Evolutionary conservation across 1,140 invertebrate genomes (phyloP).

Genomic region (Zaprionus ghesquierei): DNA sequence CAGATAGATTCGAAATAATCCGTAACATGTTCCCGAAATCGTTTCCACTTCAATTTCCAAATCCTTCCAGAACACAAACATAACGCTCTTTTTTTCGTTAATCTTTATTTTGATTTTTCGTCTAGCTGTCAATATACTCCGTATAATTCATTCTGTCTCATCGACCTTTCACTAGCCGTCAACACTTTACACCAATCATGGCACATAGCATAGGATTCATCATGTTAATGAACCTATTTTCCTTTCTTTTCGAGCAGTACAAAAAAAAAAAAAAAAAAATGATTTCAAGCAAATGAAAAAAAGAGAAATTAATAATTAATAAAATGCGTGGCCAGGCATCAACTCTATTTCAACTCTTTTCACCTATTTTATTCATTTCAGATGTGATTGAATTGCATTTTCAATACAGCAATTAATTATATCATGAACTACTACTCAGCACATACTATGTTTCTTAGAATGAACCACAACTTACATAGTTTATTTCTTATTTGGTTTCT

Average conservation of each 20-base stretch:
- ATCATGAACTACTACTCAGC: slow-evolving; percentile 33
- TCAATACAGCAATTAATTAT: slow-evolving; percentile 16
- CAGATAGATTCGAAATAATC: slow-evolving; percentile 23
- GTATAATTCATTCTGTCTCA: slow-evolving; percentile 4
- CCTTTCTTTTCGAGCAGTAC: slow-evolving; percentile 23
- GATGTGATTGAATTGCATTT: slow-evolving; percentile 22
- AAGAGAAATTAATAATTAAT: slow-evolving; percentile 3
- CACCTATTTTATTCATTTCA: slow-evolving; percentile 57
- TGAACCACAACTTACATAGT: slow-evolving; percentile 27
- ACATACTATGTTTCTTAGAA: slow-evolving; percentile 43
- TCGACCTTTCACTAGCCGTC: slow-evolving; percentile 19
- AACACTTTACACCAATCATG: slow-evolving; percentile 41
- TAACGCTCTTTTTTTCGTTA: slow-evolving; percentile 4
- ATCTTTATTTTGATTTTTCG: slow-evolving; percentile 14
- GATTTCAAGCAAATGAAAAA: slow-evolving; percentile 15
- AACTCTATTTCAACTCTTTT: slow-evolving; percentile 56
- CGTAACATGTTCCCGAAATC: slow-evolving; percentile 27
- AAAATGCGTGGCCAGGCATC: slow-evolving; percentile 82
- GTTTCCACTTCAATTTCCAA: slow-evolving; percentile 44
- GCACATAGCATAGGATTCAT: slow-evolving; percentile 46
- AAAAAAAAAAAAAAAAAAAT: slow-evolving; percentile 12
- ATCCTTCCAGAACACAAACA: slow-evolving; percentile 43
- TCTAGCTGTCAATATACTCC: slow-evolving; percentile 32
- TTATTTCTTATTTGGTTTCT: slow-evolving; percentile 16
- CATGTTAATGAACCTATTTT: slow-evolving; percentile 11